A percentile compares a stretch with the other conserved stretches of the same genome.
phyloP scores from a whole-genome alignment of 1,140 invertebrate genomes.

The Drosophila nigromelanica region DNA sequence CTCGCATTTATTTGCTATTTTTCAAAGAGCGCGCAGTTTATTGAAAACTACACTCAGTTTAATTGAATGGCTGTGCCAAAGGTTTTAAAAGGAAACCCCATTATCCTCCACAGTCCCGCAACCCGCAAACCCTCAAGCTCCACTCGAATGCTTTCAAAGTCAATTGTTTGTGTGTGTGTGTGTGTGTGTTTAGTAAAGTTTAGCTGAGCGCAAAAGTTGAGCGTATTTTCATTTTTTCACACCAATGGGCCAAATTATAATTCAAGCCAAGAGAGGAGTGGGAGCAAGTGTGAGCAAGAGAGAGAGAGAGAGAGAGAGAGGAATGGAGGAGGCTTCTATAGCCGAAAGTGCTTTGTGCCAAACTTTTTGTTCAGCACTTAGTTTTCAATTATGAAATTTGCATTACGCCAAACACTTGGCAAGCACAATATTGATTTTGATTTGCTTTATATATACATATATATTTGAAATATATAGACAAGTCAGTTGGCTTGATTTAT shows the following conservation, averaged over 20 bases:
- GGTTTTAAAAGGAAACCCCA: constrained; percentile 47
- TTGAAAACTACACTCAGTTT: constrained; percentile 79
- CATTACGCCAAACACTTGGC: constrained; percentile 62
- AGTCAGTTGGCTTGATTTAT: constrained; percentile 34
- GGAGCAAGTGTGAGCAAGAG: background rate
- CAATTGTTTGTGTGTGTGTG: constrained; percentile 37
- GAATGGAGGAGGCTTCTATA: background rate
- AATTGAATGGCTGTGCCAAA: constrained; percentile 69
- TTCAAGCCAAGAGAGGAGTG: constrained; percentile 14
- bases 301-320: background rate
- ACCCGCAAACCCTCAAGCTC: background rate
- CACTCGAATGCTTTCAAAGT: constrained; percentile 58
- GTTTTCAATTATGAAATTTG: constrained; percentile 81
- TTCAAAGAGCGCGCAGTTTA: constrained; percentile 71
- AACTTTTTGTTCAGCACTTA: constrained; percentile 73
- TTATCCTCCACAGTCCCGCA: background rate
- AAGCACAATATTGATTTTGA: constrained; percentile 72
- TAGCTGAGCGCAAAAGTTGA: constrained; percentile 65
- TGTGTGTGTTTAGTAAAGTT: constrained; percentile 48
- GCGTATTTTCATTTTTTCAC: constrained; percentile 77
- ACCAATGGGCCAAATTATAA: constrained; percentile 68
- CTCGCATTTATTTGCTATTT: constrained; percentile 76
- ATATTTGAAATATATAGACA: constrained; percentile 9
- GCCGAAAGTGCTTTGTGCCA: constrained; percentile 60
- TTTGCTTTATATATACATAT: constrained; percentile 8